phyloP scores from a whole-genome alignment of 2,113 vertebrate species.

The Pelmatolapia mariae region DNA sequence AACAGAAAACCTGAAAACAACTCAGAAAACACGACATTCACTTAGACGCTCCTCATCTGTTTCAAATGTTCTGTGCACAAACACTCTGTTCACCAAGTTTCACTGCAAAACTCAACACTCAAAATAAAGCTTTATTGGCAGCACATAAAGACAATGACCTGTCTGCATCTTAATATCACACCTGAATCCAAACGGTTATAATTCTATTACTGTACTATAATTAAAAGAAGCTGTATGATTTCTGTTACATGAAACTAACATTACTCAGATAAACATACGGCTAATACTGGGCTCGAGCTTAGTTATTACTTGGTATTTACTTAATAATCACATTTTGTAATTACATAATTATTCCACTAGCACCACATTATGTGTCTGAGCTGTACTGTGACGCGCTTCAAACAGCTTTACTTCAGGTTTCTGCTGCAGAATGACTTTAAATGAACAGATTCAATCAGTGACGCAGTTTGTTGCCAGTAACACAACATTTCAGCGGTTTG shows the following conservation, averaged over 20 bases:
- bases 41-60: neutral
- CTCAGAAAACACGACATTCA: fast-evolving
- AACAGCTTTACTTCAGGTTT: neutral
- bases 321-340: neutral
- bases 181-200: neutral
- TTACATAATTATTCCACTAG: neutral
- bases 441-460: neutral
- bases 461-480: neutral
- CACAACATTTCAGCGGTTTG: neutral
- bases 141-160: neutral
- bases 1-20: neutral
- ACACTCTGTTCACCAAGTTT: neutral
- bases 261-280: neutral
- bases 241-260: neutral
- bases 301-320: neutral
- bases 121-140: neutral
- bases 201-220: neutral
- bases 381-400: neutral
- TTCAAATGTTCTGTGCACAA: neutral
- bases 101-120: neutral
- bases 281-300: fast-evolving
- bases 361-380: neutral
- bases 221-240: neutral
- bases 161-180: neutral
- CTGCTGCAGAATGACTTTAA: neutral